A percentile compares a stretch with the other conserved stretches of the same genome.
Conservation (phyloP, 1,140 invertebrate genomes). For the Sesamia nonagrioides region DNA sequence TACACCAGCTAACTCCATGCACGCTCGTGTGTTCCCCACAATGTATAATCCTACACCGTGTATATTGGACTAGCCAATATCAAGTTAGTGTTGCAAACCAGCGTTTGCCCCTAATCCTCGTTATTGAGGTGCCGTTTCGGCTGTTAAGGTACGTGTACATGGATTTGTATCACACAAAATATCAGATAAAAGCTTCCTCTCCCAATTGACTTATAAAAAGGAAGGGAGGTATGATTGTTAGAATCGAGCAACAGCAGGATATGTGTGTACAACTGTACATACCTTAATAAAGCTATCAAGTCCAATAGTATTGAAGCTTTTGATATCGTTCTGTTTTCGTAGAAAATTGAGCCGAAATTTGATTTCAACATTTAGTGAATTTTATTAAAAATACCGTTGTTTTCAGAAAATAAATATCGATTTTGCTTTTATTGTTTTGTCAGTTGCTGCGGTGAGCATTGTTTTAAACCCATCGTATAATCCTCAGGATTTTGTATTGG, state of each 20-base stretch:
- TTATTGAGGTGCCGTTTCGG: conserved; percentile 56
- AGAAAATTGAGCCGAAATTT: background rate
- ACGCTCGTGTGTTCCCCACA: conserved; percentile 63
- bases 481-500: conserved; percentile 9
- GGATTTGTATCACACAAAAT: conserved; percentile 18
- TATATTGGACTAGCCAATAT: conserved; percentile 80
- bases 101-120: conserved; percentile 67
- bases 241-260: background rate
- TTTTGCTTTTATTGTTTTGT: conserved; percentile 20
- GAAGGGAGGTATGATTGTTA: conserved; percentile 4
- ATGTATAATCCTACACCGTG: conserved; percentile 70
- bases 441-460: background rate
- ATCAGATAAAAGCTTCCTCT: background rate
- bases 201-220: background rate
- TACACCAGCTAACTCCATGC: background rate
- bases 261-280: background rate
- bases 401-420: background rate
- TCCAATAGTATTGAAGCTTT: background rate
- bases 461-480: conserved; percentile 14
- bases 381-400: conserved; percentile 9
- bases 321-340: conserved; percentile 8
- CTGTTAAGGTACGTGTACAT: conserved; percentile 27
- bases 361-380: background rate
- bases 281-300: conserved; percentile 1
- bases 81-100: conserved; percentile 77